A percentile compares a stretch with the other conserved stretches of the same genome.
Conservation (phyloP, 2,797 vertebrate species). For the Ataeniobius toweri region DNA sequence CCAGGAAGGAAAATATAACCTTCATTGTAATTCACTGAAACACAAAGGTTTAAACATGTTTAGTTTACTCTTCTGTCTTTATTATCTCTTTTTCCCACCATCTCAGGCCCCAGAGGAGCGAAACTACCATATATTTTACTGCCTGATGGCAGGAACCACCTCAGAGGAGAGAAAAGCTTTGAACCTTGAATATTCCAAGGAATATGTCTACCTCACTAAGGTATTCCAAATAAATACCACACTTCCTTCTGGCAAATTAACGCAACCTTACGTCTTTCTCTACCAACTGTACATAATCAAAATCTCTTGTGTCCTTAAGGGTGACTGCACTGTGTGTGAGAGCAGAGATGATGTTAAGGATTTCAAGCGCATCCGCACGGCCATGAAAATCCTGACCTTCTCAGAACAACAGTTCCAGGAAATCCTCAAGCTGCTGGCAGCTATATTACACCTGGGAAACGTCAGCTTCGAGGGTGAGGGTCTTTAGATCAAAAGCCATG, state of each 20-base stretch:
- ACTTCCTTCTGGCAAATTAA: neutral
- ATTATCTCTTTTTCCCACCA: neutral
- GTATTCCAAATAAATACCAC: slow-evolving; percentile 60
- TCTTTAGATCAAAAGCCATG: neutral
- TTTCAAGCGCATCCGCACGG: slow-evolving; percentile 81
- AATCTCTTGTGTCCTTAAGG: slow-evolving; percentile 71
- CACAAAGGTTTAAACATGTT: neutral
- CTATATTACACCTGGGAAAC: slow-evolving; percentile 93
- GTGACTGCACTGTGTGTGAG: slow-evolving; percentile 81
- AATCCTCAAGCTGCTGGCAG: slow-evolving; percentile 88
- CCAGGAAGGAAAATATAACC: neutral
- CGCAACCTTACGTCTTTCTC: neutral
- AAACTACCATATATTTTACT: slow-evolving; percentile 97
- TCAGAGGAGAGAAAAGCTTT: slow-evolving; percentile 85
- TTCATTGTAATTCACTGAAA: neutral
- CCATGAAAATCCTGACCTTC: slow-evolving; percentile 91
- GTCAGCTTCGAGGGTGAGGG: slow-evolving; percentile 86
- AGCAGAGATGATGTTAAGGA: slow-evolving; percentile 84
- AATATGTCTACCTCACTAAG: slow-evolving; percentile 89
- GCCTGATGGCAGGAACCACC: slow-evolving; percentile 88
- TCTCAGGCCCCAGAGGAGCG: slow-evolving; percentile 86
- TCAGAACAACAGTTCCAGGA: slow-evolving; percentile 86
- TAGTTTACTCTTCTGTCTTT: neutral
- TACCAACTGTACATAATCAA: neutral
- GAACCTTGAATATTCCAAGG: slow-evolving; percentile 80